Evolutionary conservation across 1,140 invertebrate species (phyloP).

Genomic region (Olivierus martensii): DNA sequence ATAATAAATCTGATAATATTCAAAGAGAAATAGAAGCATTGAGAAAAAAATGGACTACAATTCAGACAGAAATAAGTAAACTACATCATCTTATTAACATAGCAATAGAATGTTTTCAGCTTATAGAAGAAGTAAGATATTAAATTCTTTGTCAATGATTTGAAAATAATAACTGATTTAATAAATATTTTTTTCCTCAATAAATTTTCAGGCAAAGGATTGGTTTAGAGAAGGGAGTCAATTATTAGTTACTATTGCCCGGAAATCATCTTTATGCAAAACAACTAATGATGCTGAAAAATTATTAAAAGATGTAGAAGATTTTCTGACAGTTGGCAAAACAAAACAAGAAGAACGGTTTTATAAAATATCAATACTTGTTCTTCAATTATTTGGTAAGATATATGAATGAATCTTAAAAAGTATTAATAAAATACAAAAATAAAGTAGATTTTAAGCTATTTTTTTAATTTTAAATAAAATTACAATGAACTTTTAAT

Average conservation of each 20-base stretch:
- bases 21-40: constrained; percentile 48
- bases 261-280: constrained; percentile 48
- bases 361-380: constrained; percentile 46
- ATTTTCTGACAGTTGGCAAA: constrained; percentile 51
- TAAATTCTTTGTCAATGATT: too few relatives aligned
- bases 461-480: too few relatives aligned
- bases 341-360: constrained; percentile 50
- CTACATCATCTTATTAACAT: constrained; percentile 44
- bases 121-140: constrained; percentile 40
- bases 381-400: constrained; percentile 48
- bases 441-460: too few relatives aligned
- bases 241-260: constrained; percentile 50
- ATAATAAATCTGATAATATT: too few relatives aligned
- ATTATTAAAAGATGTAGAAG: constrained; percentile 47
- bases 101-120: constrained; percentile 40
- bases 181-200: too few relatives aligned
- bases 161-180: too few relatives aligned
- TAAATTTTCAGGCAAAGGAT: constrained; percentile 41
- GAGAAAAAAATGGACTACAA: constrained; percentile 52
- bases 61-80: constrained; percentile 51
- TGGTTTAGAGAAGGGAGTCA: constrained; percentile 59
- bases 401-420: too few relatives aligned
- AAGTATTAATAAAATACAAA: too few relatives aligned
- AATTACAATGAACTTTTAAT: too few relatives aligned
- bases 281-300: constrained; percentile 40